Evolutionary conservation across 2,888 invertebrate species (phyloP), one percentile per base, ranked within the genome.

Genomic region (Andrena hattorfiana): DNA sequence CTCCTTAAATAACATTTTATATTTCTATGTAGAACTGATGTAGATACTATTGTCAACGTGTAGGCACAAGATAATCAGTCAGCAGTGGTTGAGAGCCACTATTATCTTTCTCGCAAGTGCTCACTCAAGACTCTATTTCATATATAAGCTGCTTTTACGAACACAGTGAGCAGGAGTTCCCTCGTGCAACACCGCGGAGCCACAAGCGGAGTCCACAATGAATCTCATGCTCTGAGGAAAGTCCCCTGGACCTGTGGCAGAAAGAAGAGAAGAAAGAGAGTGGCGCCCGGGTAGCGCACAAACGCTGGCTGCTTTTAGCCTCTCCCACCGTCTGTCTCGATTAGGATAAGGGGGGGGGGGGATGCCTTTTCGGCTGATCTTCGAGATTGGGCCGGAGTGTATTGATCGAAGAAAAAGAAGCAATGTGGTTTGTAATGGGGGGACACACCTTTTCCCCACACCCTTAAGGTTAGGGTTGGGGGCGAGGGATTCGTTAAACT

Each of bases 161-260:
- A 0, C 0, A 0, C 0, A 0, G 1, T 0, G 0, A 0, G 0
- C 1, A 16, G 91, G 73, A 76, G 89, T 94, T 94, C 93, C 91
- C 89, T 92, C 93, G 92, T 92, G 92, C 93, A 93, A 92, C 91
- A 94, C 92, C 81, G 81, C 94, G 94, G 94, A 94, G 94, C 92
- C 84, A 94, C 94, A 70, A 74, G 89, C 94, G 91, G 93, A 92
- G 94, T 94, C 92, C 90, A 60, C 69, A 64, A 87, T 93, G 92
- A 94, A 93, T 93, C 92, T 92, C 90, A 63, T 35, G 91, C 94
- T 94, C 94, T 94, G 95, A 92, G 95, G 94, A 95, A 95, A 94
- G 95, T 95, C 95, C 95, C 94, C 94, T 95, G 95, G 95, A 95
- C 93, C 92, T 85, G 90, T 90, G 94, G 93, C 94, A 95, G 95